Conservation (phyloP, 2,113 vertebrate species). For the Oreochromis spilurus region DNA sequence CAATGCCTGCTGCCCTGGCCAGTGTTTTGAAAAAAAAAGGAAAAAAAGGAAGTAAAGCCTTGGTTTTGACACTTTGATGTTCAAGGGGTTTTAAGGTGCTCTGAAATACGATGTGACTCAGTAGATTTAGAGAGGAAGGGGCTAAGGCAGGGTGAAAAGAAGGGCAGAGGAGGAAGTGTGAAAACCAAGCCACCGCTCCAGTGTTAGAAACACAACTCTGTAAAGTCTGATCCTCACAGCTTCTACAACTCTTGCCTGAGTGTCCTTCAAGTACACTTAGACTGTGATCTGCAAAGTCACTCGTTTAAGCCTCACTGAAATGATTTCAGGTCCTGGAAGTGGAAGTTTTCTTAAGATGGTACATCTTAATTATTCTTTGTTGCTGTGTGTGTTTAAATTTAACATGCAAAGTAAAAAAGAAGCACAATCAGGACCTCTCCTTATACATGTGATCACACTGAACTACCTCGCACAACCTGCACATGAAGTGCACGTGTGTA, state of each 20-base stretch:
- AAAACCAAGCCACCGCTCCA: background rate
- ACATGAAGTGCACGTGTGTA: background rate
- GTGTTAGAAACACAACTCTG: background rate
- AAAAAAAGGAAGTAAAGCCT: background rate
- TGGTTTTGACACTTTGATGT: conserved; percentile 42
- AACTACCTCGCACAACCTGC: background rate
- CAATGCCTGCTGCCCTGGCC: conserved; percentile 27
- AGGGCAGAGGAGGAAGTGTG: background rate
- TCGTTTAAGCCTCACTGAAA: background rate
- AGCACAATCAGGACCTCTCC: background rate
- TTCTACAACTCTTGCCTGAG: background rate
- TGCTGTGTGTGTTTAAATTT: background rate
- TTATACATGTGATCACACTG: background rate
- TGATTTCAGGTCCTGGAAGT: background rate
- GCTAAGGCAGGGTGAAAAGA: background rate
- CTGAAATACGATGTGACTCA: conserved; percentile 25
- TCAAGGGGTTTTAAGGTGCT: conserved; percentile 30
- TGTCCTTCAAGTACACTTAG: background rate
- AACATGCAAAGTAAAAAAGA: background rate
- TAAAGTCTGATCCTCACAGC: background rate
- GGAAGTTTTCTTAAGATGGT: background rate
- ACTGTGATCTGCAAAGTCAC: background rate
- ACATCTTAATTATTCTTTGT: background rate
- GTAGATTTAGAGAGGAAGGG: conserved; percentile 13
- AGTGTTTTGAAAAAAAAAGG: background rate